Base-by-base conservation (phyloP, 2,113 vertebrate genomes). In the Galeopterus variegatus region DNA sequence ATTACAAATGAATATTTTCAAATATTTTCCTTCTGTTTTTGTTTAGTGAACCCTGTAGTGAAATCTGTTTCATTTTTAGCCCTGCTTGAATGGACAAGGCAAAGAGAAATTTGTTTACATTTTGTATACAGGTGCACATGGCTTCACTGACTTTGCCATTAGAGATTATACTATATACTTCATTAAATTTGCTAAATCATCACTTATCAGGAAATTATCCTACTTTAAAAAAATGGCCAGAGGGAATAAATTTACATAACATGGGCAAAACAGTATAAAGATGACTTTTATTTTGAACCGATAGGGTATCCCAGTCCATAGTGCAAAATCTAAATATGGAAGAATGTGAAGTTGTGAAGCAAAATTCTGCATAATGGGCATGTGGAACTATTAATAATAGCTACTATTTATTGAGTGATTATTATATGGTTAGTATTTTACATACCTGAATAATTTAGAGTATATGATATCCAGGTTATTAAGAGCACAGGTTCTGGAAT, bases 131-230 rank as follows among this genome's bases (percentile, higher is more conserved):
- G 82, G 72, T 56, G 93, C 72, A 73, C 13, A 77, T 36, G 91
- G 67, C 72, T 75, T 94, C 88, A 91, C 80, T 94, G 72, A 72
- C 73, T 97, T 95, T 96, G 62, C 36, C 77, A 50, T 91, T 83
- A 89, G 85, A 89, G 64, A 90, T 93, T 95, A 90, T 70, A 58
- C n/a, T 84, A 64, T 84, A 64, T 58, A 94, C 6, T 58, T 94
- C 33, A 95, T 91, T 96, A 91, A 65, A 79, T 90, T 96, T 95
- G 56, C 94, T 96, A 93, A 94, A 52, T 93, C 28, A 76, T 93
- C 56, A 92, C 62, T 90, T 92, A 80, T 24, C 65, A 93, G n/a
- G 33, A 94, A 93, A 88, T 76, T 76, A 92, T 87, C 48, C 83
- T 86, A 87, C 58, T 79, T 94, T 73, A 33, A 83, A 72, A 70